Conservation (phyloP, 1,140 invertebrate species). For the Orius laevigatus region DNA sequence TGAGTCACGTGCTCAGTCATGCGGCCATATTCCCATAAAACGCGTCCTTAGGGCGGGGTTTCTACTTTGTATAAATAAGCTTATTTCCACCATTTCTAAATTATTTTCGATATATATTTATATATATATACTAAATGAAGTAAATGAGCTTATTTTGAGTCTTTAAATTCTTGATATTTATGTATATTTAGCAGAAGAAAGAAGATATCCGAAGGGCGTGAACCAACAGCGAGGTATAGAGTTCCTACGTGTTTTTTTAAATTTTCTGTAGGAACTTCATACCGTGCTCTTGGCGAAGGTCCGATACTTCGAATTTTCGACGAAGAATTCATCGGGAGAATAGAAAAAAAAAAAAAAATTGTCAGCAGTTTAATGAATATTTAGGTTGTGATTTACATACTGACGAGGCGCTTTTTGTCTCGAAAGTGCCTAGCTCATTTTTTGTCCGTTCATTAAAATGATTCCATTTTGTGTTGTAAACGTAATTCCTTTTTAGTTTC, state of each 20-base stretch:
- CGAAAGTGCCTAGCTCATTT: background rate
- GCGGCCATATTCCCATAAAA: too few relatives aligned
- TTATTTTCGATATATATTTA: too few relatives aligned
- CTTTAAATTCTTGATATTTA: too few relatives aligned
- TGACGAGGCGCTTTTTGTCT: background rate
- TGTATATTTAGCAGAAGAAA: too few relatives aligned
- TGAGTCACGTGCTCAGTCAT: too few relatives aligned
- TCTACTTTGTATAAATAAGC: too few relatives aligned
- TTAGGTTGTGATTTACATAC: background rate
- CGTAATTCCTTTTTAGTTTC: background rate
- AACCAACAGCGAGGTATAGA: slow-evolving; percentile 19
- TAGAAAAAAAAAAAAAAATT: background rate
- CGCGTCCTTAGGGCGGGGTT: too few relatives aligned
- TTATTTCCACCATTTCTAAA: too few relatives aligned
- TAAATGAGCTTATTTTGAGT: too few relatives aligned
- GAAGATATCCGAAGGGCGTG: slow-evolving; percentile 2
- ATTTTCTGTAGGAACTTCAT: slow-evolving; percentile 19
- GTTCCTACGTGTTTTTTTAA: slow-evolving; percentile 16
- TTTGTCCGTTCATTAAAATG: too few relatives aligned
- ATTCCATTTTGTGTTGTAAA: background rate
- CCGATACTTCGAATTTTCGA: background rate
- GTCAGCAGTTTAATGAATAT: too few relatives aligned
- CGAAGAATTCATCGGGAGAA: background rate
- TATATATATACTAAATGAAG: too few relatives aligned
- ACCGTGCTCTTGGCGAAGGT: slow-evolving; percentile 18